Conservation (phyloP, 92 coral and sea anemone species). For the Parazoanthus darwini region DNA sequence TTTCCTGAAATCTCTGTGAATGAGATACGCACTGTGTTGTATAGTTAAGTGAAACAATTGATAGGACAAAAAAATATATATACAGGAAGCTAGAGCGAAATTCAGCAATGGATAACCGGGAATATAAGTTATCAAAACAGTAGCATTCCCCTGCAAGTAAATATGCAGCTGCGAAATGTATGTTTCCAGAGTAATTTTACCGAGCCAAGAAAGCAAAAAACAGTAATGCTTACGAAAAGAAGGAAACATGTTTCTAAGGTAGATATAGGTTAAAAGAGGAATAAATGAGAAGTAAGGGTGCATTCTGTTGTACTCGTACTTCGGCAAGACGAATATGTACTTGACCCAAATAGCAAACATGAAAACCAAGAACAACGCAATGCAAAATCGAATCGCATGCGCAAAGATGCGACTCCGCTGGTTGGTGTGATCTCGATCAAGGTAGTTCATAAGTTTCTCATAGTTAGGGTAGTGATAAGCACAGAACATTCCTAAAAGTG, state of each 20-base stretch:
- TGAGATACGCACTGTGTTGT: conserved; percentile 67
- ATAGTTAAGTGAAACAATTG: conserved; percentile 68
- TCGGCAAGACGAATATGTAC: conserved; percentile 64
- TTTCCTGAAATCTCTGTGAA: conserved; percentile 56
- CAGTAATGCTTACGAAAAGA: conserved; percentile 56
- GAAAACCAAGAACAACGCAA: conserved; percentile 48
- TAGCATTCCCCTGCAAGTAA: conserved; percentile 80
- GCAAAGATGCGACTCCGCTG: conserved; percentile 38
- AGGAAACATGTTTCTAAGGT: conserved; percentile 73
- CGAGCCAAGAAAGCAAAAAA: conserved; percentile 77
- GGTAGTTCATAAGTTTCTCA: conserved; percentile 53
- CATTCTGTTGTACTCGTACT: conserved; percentile 69
- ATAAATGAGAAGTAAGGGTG: conserved; percentile 80
- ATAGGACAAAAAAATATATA: conserved; percentile 72
- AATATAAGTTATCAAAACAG: conserved; percentile 62
- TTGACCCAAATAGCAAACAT: conserved; percentile 57
- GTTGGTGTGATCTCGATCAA: conserved; percentile 46
- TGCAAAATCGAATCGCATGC: conserved; percentile 45
- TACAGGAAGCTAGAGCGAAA: conserved; percentile 62
- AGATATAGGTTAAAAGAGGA: conserved; percentile 72
- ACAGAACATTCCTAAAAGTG: conserved; percentile 77
- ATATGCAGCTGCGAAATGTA: conserved; percentile 83
- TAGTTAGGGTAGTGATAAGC: conserved; percentile 80
- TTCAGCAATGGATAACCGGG: conserved; percentile 78
- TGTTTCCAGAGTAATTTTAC: conserved; percentile 80